phyloP scores from a whole-genome alignment of 2,113 vertebrate genomes.

The Mus musculus region GRCm39 chr12:109686501-109687000 shows the following conservation, averaged over 20 bases:
- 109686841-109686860: background rate
- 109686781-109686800: background rate
- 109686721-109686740: rapidly evolving
- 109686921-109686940: rapidly evolving
- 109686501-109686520: background rate
- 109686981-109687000: background rate
- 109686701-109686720: background rate
- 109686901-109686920: slow-evolving; percentile 13
- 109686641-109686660: rapidly evolving
- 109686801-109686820: rapidly evolving
- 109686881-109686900: slow-evolving; percentile 18
- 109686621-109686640: background rate
- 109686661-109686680: background rate
- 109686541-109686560: background rate
- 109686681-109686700: no score
- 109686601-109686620: background rate
- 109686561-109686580: rapidly evolving
- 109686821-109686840: background rate
- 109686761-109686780: rapidly evolving
- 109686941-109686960: background rate
- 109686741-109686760: rapidly evolving
- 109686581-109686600: rapidly evolving
- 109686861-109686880: background rate
- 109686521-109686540: background rate
- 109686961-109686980: background rate